Base-by-base conservation (phyloP, 2,797 vertebrate genomes). In the Leuciscus waleckii region DNA sequence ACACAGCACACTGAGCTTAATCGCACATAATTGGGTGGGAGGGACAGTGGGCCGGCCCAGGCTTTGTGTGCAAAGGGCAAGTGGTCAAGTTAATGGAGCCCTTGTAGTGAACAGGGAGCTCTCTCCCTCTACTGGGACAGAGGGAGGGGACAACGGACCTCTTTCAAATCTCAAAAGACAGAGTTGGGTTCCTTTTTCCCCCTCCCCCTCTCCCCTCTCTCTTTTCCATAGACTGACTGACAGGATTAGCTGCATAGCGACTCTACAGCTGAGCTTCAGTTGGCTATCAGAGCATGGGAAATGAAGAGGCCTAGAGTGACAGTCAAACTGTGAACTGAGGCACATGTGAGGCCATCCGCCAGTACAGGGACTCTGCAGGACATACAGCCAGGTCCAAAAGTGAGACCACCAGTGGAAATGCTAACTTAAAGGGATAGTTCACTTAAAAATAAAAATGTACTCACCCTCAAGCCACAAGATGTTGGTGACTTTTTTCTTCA, bases 1-100 rank as follows among this genome's bases (percentile, higher is more conserved):
- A 99, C 97, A 98, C 96, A 97, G 97, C 97, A 96, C 96, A 99
- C 96, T 99, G 98, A 99, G 98, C 97, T 98, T 99, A 99, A 99
- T 99, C 98, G 96, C 96, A 97, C 96, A 98, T 99, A 99, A 99
- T 99, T 99, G 97, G 97, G 96, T 97, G 97, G 98, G 98, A 98
- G 98, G 98, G 96, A 97, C 97, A 96, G 96, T 96, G 96, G 97
- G 98, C 95, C 89, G 97, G 96, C 95, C 95, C 95, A 94, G 95
- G 96, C 97, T 98, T 99, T 99, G 98, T 99, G 97, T 97, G 96
- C 97, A 97, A 97, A 98, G 98, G 97, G 97, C 98, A 99, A 98
- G 97, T 97, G 98, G 97, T 99, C 98, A 99, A 96, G 98, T 99
- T 99, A 98, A 98, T 97, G 97, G 97, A 96, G 97, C 97, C 97